Conservation (phyloP, 2,888 invertebrate species). For the Pardosa pseudoannulata region DNA sequence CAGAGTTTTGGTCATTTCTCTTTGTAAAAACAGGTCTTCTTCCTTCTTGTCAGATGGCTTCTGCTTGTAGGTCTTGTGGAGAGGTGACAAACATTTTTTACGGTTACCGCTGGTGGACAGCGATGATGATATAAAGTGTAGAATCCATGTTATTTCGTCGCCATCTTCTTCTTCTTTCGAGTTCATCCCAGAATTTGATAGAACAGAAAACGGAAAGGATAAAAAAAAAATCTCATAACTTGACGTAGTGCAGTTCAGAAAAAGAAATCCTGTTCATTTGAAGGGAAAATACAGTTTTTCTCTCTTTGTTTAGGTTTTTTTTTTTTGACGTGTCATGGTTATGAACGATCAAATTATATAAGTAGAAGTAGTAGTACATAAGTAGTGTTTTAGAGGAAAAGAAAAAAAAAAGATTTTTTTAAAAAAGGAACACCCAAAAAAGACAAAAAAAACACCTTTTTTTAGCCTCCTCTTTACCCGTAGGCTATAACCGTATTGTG, state of each 20-base stretch:
- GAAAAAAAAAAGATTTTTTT: neutral
- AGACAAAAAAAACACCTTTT: conserved; percentile 28
- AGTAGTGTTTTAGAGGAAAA: too few species aligned
- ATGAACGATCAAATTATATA: neutral
- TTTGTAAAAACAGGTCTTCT: neutral
- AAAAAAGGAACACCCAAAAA: neutral
- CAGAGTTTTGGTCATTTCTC: neutral
- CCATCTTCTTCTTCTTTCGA: neutral
- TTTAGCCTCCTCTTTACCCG: conserved; percentile 40
- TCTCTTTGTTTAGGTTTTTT: too few species aligned
- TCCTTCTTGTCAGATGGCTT: neutral
- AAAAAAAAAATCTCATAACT: neutral
- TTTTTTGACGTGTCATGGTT: neutral
- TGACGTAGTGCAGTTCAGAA: neutral
- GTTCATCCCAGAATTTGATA: neutral
- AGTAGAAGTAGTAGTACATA: too few species aligned
- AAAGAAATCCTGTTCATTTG: conserved; percentile 34
- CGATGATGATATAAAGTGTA: neutral
- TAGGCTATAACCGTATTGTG: conserved; percentile 14
- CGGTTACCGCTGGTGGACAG: neutral
- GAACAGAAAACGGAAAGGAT: neutral
- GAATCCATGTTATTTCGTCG: neutral
- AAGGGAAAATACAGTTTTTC: neutral
- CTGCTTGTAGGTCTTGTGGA: neutral
- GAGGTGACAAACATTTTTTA: neutral